Percentiles rank a stretch among this genome's conserved stretches.
phyloP scores from a whole-genome alignment of 2,888 invertebrate species.

The Leptopterna dolabrata region DNA sequence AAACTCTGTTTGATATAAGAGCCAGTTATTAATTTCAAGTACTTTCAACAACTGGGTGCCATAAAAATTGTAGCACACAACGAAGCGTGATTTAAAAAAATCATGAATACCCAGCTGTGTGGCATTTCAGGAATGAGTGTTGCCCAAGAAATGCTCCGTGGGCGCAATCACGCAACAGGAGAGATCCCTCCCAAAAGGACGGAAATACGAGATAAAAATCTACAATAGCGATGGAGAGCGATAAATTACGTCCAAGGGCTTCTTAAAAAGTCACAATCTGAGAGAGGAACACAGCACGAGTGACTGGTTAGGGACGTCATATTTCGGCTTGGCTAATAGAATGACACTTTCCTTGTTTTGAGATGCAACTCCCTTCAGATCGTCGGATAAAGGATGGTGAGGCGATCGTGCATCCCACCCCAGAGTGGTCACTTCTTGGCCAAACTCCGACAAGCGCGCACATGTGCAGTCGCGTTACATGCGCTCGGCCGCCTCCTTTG shows the following conservation, averaged over 20 bases:
- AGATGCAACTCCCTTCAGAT: constrained; percentile 18
- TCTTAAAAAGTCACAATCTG: constrained; percentile 35
- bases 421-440: neutral
- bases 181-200: neutral
- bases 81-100: no score
- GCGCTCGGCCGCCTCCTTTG: neutral
- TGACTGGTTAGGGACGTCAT: constrained; percentile 26
- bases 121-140: neutral
- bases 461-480: constrained; percentile 26
- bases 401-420: neutral
- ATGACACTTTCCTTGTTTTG: neutral
- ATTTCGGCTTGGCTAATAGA: constrained; percentile 31
- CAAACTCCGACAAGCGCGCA: constrained; percentile 20
- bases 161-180: neutral
- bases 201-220: neutral
- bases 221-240: neutral
- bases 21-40: no score
- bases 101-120: neutral
- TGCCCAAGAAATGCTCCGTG: neutral
- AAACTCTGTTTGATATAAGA: no score
- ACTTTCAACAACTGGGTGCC: no score
- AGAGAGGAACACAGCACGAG: neutral
- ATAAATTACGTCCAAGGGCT: constrained; percentile 23
- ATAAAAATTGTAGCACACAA: no score
- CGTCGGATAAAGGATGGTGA: neutral